Conservation (phyloP, 2,113 vertebrate species). For the Tretioscincus oriximinensis region DNA sequence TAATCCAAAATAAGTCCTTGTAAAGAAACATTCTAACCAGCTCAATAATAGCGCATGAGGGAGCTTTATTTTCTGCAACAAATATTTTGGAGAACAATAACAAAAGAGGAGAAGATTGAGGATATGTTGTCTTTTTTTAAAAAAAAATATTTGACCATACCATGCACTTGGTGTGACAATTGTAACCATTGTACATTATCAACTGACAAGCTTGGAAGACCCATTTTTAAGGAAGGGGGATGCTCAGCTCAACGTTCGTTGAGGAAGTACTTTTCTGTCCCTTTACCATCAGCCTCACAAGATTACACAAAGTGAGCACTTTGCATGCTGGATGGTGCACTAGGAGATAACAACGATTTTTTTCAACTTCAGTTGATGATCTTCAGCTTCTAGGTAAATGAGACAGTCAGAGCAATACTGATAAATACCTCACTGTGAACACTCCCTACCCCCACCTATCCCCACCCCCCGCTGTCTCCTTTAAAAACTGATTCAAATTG, state of each 20-base stretch:
- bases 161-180: background rate
- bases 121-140: no score
- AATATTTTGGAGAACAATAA: background rate
- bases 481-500: constrained; percentile 9
- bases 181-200: background rate
- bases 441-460: no score
- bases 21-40: background rate
- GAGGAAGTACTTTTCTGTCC: accelerated
- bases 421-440: background rate
- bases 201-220: constrained; percentile 19
- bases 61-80: background rate
- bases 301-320: accelerated
- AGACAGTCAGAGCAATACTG: constrained; percentile 18
- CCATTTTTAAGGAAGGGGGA: accelerated
- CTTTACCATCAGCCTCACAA: background rate
- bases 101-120: no score
- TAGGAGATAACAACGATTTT: background rate
- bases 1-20: no score
- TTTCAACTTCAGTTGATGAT: background rate
- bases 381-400: background rate
- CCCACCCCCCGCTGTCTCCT: background rate
- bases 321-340: background rate
- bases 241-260: accelerated
- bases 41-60: background rate
- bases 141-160: background rate